These are phyloP conservation scores for Daktulosphaira vitifoliae DNA, from an alignment of 1,140 invertebrate species.

Conservation along the genomic window DNA sequence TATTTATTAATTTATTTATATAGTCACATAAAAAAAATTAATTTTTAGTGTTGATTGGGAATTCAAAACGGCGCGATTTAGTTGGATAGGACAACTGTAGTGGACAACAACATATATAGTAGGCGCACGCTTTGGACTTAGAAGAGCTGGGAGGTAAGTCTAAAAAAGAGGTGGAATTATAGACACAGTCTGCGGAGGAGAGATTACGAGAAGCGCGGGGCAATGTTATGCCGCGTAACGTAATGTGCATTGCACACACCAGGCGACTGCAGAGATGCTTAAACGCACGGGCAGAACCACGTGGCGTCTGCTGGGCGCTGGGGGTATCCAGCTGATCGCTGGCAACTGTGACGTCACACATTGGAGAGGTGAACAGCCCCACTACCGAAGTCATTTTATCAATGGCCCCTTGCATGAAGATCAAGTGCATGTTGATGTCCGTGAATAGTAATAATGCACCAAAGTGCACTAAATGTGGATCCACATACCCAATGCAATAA, in stretches of 20 bases:
- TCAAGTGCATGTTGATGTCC: conserved; percentile 38
- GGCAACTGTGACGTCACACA: conserved; percentile 38
- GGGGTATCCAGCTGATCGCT: conserved; percentile 36
- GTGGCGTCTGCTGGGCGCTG: conserved; percentile 31
- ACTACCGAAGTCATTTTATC: background rate
- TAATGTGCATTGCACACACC: conserved; percentile 41
- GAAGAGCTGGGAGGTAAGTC: no score
- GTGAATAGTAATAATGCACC: conserved; percentile 24
- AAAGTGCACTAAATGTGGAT: background rate
- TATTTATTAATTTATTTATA: no score
- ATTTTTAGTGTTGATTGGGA: no score
- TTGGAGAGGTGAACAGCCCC: conserved; percentile 28
- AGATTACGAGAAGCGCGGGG: conserved; percentile 21
- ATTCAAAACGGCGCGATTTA: no score
- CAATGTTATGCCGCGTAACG: background rate
- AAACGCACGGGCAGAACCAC: conserved; percentile 16
- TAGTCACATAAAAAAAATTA: no score
- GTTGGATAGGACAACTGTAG: no score
- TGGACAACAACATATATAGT: no score
- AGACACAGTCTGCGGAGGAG: conserved; percentile 33
- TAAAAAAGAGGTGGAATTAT: conserved; percentile 37
- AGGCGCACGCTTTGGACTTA: no score
- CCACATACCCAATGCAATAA: no score
- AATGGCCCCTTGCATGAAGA: conserved; percentile 22
- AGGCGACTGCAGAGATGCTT: conserved; percentile 38